A percentile compares a stretch with the other conserved stretches of the same genome.
These are phyloP conservation scores for Corythoichthys intestinalis DNA, from an alignment of 2,113 vertebrate genomes.

Conservation along the genomic window DNA sequence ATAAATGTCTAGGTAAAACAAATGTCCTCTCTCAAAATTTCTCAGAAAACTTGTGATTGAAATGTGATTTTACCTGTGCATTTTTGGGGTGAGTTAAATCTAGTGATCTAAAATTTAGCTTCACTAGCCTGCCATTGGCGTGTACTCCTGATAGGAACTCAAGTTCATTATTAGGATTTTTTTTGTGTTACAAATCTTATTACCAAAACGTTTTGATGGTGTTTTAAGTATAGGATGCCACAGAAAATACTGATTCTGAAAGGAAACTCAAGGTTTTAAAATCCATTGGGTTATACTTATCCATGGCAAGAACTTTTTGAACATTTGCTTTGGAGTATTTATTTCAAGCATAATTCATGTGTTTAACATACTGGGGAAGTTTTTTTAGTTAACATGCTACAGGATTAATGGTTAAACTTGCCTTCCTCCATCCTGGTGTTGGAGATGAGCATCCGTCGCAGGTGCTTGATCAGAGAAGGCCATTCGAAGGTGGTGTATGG, in stretches of 20 bases:
- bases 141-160: not conserved
- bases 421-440: slow-evolving; percentile 93
- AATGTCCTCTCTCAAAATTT: too few species aligned
- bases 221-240: not conserved
- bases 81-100: too few species aligned
- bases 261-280: not conserved
- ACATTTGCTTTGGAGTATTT: not conserved
- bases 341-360: not conserved
- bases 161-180: not conserved
- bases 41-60: too few species aligned
- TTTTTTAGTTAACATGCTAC: not conserved
- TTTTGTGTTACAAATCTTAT: not conserved
- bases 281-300: not conserved
- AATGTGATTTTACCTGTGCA: too few species aligned
- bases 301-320: not conserved
- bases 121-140: too few species aligned
- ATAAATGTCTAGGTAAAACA: too few species aligned
- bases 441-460: slow-evolving; percentile 94
- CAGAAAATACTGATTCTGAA: not conserved
- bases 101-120: too few species aligned
- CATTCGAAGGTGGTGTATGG: slow-evolving; percentile 87
- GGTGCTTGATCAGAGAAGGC: slow-evolving; percentile 84
- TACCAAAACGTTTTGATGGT: not conserved
- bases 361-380: not conserved
- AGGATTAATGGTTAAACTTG: slow-evolving; percentile 8